phyloP scores from a whole-genome alignment of 2,797 vertebrate species.

The Epinephelus coioides region DNA sequence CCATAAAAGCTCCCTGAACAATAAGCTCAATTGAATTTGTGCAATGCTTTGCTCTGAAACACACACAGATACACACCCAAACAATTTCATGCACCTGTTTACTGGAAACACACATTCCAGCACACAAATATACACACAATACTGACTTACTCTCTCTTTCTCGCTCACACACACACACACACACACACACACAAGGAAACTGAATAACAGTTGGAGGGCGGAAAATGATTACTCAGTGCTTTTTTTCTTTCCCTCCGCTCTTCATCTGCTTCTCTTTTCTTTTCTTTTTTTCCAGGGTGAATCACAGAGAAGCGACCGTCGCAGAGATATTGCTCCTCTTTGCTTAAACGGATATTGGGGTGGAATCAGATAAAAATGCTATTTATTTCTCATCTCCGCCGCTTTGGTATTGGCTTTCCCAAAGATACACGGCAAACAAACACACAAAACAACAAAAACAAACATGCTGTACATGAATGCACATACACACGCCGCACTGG shows the following conservation, averaged over 20 bases:
- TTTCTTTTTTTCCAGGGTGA: constrained; percentile 20
- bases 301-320: constrained; percentile 2
- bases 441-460: constrained; percentile 5
- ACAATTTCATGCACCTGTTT: constrained; percentile 1
- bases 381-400: constrained; percentile 72
- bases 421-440: neutral
- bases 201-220: constrained; percentile 43
- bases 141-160: neutral
- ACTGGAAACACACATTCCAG: neutral
- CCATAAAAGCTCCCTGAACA: constrained; percentile 51
- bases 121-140: constrained; percentile 6
- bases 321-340: constrained; percentile 51
- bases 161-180: neutral
- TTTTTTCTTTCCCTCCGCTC: constrained; percentile 14
- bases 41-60: neutral
- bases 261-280: constrained; percentile 46
- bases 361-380: constrained; percentile 73
- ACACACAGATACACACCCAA: constrained; percentile 15
- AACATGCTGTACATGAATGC: neutral
- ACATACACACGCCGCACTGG: neutral
- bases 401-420: constrained; percentile 32
- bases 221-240: constrained; percentile 68
- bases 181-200: constrained; percentile 25
- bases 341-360: constrained; percentile 59
- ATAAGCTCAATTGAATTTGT: constrained; percentile 49